Base-by-base conservation (phyloP, 2,888 invertebrate species). In the Notocelia uddmanniana region DNA sequence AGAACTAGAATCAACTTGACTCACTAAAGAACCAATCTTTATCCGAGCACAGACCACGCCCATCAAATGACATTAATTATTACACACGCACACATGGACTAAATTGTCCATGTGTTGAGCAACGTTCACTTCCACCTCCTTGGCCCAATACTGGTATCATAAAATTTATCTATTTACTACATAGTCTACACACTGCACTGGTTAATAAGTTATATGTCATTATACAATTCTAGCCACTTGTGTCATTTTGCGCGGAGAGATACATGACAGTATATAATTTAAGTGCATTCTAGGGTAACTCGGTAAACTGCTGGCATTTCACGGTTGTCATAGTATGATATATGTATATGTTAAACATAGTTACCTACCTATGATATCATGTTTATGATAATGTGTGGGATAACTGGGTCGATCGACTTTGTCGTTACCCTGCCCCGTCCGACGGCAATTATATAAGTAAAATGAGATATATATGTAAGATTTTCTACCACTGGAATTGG, bases 31-130 rank as follows among this genome's bases (percentile, higher is more conserved):
- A 77, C 85, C 82, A 85, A 85, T 88, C 83, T 83, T 81, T 75
- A 78, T 77, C 76, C 77, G 73, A 75, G 77, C 74, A 71, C 68
- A 77, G 78, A 79, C 86, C 86, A 86, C 89, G 89, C 89, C 89
- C 77, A 85, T 82, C 78, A 81, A 85, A 86, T 83, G 82, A 85
- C 80, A 83, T 79, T 80, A 81, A 83, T 84, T 81, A 82, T 77
- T 68, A 64, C 73, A 74, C 75, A 84, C 19, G 48, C 31, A 64
- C 9, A 64, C 26, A 37, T 15, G 41, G 13, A 52, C 21, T 1
- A 64, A 66, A 52, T 41, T 54, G 45, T 66, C 13, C 55, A 45
- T 71, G 55, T 52, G 21, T 19, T 34, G n/a, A 50, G 31, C 54
- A 60, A 59, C 71, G 41, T 71, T 71, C 71, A 60, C 71, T 66